A percentile compares a stretch with the other conserved stretches of the same genome.
Conservation (phyloP, 2,888 invertebrate genomes). For the Alloplasta piceator region DNA sequence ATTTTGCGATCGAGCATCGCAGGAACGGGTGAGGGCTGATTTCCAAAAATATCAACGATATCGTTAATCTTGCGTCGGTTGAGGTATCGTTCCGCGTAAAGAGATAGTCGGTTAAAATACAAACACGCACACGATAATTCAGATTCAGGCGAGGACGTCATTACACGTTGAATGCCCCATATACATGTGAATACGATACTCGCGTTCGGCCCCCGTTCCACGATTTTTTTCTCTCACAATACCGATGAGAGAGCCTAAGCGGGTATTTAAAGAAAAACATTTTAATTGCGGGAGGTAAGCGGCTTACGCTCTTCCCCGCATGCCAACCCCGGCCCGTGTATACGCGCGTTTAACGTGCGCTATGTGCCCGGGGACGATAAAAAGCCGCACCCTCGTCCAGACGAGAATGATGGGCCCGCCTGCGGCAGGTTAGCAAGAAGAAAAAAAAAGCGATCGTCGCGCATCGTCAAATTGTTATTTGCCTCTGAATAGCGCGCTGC, state of each 20-base stretch:
- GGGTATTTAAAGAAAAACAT: slow-evolving; percentile 81
- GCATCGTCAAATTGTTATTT: not conserved
- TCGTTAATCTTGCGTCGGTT: too few species aligned
- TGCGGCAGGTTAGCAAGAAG: slow-evolving; percentile 12
- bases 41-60: too few species aligned
- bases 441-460: slow-evolving; percentile 33
- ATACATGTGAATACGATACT: slow-evolving; percentile 1
- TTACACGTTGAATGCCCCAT: not conserved
- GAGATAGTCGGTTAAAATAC: too few species aligned
- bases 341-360: slow-evolving; percentile 57
- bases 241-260: slow-evolving; percentile 63
- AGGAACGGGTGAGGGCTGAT: too few species aligned
- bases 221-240: slow-evolving; percentile 38
- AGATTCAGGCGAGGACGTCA: too few species aligned
- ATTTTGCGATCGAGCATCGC: not conserved
- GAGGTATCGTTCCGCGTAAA: too few species aligned
- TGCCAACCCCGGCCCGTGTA: slow-evolving; percentile 72
- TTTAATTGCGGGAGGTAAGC: slow-evolving; percentile 82
- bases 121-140: too few species aligned
- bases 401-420: slow-evolving; percentile 51
- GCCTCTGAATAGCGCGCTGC: too few species aligned
- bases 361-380: slow-evolving; percentile 24
- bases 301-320: slow-evolving; percentile 75
- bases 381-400: slow-evolving; percentile 54
- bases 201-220: not conserved